Conservation (phyloP, 2,113 vertebrate genomes). For the Stictonetta naevosa region DNA sequence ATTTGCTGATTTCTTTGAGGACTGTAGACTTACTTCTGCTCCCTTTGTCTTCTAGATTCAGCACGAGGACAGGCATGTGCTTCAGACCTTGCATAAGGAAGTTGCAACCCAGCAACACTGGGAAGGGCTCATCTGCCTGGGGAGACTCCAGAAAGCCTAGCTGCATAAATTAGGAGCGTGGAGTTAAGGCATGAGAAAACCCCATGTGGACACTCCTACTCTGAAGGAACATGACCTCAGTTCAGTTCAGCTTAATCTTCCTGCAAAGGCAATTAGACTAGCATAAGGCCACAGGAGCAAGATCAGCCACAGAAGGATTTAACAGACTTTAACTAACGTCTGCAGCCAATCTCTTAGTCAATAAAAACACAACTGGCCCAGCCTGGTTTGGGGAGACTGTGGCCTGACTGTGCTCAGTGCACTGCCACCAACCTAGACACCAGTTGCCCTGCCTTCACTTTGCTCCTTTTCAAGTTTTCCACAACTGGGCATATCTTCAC, state of each 20-base stretch:
- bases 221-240: not conserved
- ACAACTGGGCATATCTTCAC: not conserved
- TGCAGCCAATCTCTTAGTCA: not conserved
- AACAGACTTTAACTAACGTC: not conserved
- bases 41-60: not conserved
- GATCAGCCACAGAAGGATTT: not conserved
- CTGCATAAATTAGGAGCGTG: constrained; percentile 23
- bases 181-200: constrained; percentile 3
- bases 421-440: not conserved
- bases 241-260: constrained; percentile 23
- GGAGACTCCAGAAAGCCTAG: not conserved
- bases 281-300: not conserved
- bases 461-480: not conserved
- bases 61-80: rapidly evolving
- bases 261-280: not conserved
- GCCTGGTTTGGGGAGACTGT: not conserved
- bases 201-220: not conserved
- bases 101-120: not conserved
- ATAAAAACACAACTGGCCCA: not conserved
- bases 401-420: not conserved
- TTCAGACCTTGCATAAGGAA: not conserved
- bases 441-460: not conserved
- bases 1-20: not conserved
- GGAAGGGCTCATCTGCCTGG: not conserved
- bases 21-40: not conserved